Evolutionary conservation across 2,797 vertebrate species (phyloP), one percentile per base, ranked within the genome.

Genomic region (Ciconia nigra): DNA sequence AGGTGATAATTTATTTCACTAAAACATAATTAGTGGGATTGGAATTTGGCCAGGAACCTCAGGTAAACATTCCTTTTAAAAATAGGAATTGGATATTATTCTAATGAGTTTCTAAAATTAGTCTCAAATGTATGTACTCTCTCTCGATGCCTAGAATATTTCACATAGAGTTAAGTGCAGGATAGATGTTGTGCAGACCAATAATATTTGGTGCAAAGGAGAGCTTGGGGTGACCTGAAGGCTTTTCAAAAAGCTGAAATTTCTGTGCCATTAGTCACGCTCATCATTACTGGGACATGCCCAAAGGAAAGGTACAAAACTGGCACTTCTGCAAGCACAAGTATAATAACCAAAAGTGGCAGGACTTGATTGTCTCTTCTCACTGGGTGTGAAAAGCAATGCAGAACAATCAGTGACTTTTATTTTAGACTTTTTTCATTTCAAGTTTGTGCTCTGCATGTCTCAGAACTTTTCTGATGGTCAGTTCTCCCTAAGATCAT

Each of bases 1-100:
- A 82, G 15, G 46, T 84, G 90, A 87, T 87, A 96, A 93, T 69
- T 84, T 84, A 90, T 73, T 94, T 90, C 71, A 82, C 44, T 93
- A 86, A 79, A 89, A 77, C n/a, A 52, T 63, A 80, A 92, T 91
- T 91, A 92, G 81, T 57, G 74, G 44, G 52, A 70, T 10, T 59
- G 83, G 81, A 92, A 87, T 84, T 76, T 74, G 31, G 15, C 84
- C 78, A 84, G 47, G 29, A 93, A 18, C 78, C 78, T 78, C 88
- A 77, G 81, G 51, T 89, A 93, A 94, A 85, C 59, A 80, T 93
- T 87, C 31, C 37, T 89, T 83, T 89, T 84, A 59, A 91, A 96
- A 95, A 73, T 4, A 93, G 47, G 63, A 82, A 77, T 91, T 92
- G 51, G 18, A 55, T 77, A 90, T 80, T 95, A 69, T 93, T 93